phyloP scores from a whole-genome alignment of 2,888 invertebrate genomes.

The Epinotia bilunana region DNA sequence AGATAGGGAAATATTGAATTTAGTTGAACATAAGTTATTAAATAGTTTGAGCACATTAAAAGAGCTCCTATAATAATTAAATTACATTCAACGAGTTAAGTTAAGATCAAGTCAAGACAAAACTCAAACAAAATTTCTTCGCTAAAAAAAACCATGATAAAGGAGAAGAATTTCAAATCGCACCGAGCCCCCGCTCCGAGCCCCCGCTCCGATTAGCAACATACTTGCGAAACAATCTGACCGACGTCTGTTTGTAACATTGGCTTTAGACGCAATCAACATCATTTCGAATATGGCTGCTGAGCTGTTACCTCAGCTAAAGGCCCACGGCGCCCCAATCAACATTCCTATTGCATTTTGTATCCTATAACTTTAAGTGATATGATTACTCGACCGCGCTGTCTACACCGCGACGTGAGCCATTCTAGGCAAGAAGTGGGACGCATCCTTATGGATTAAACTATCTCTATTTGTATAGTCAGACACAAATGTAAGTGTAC shows the following conservation, averaged over 20 bases:
- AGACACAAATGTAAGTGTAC: too few relatives aligned
- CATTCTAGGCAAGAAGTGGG: too few relatives aligned
- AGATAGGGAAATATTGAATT: too few relatives aligned
- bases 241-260: background rate
- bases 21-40: background rate
- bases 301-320: background rate
- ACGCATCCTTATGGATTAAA: too few relatives aligned
- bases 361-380: conserved; percentile 12
- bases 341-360: conserved; percentile 36
- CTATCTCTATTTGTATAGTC: too few relatives aligned
- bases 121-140: background rate
- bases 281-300: background rate
- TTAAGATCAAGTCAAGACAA: background rate
- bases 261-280: background rate
- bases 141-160: background rate
- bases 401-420: background rate
- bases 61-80: background rate
- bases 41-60: background rate
- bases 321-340: background rate
- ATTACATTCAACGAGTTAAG: background rate
- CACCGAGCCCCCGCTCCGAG: background rate
- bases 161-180: background rate
- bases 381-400: background rate
- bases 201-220: background rate
- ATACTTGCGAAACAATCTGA: background rate